Evolutionary conservation across 2,113 vertebrate species (phyloP).

Genomic region (Prunella himalayana): DNA sequence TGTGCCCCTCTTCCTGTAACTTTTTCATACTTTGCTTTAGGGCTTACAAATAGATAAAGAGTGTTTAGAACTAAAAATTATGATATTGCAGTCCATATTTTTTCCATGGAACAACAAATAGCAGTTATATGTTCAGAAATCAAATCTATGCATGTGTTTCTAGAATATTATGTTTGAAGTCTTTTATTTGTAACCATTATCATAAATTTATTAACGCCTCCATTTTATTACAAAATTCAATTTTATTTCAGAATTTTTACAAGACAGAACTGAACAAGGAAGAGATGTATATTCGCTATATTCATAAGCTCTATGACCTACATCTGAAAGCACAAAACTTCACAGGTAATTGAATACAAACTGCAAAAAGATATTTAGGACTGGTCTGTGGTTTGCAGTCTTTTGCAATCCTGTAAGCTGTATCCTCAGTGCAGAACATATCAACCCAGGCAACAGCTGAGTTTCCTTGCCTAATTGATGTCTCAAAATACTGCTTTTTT

Average conservation of each 20-base stretch:
- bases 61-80: not conserved
- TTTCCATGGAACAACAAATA: not conserved
- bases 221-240: not conserved
- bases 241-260: slow-evolving; percentile 90
- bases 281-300: slow-evolving; percentile 99
- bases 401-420: not conserved
- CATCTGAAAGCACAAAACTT: slow-evolving; percentile 98
- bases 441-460: not conserved
- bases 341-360: slow-evolving; percentile 81
- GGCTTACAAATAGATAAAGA: not conserved
- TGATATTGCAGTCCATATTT: not conserved
- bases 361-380: not conserved
- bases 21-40: not conserved
- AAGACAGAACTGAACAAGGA: slow-evolving; percentile 98
- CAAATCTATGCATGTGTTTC: not conserved
- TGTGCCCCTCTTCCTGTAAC: not conserved
- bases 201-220: not conserved
- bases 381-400: not conserved
- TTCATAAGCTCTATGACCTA: slow-evolving; percentile 96
- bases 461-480: not conserved
- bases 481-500: not conserved
- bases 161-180: not conserved
- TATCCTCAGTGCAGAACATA: not conserved
- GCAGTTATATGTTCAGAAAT: not conserved
- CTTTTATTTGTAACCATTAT: not conserved